phyloP scores from a whole-genome alignment of 2,888 invertebrate species.

The Dynastes tityus region DNA sequence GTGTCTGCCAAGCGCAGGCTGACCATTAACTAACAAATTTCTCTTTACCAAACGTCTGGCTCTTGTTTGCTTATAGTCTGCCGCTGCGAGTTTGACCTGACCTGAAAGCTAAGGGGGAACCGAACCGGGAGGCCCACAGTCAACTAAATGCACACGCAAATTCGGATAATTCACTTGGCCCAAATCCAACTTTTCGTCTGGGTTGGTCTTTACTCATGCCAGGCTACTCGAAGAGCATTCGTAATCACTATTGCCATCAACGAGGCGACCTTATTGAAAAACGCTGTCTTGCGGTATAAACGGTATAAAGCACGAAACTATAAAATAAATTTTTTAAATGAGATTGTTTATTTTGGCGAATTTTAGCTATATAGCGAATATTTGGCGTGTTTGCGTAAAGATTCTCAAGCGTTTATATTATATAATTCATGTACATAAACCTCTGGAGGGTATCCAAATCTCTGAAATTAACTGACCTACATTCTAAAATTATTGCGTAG shows the following conservation, averaged over 20 bases:
- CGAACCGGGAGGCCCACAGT: slow-evolving; percentile 19
- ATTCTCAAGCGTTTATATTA: background rate
- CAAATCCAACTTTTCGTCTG: slow-evolving; percentile 54
- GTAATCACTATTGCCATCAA: slow-evolving; percentile 11
- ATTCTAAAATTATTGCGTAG: background rate
- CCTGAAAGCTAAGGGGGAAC: slow-evolving; percentile 6
- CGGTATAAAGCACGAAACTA: background rate
- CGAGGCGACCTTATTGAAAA: slow-evolving; percentile 2
- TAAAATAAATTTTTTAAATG: background rate
- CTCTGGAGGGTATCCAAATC: slow-evolving; percentile 5
- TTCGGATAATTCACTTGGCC: slow-evolving; percentile 58
- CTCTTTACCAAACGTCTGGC: slow-evolving; percentile 53
- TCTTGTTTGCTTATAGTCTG: slow-evolving; percentile 52
- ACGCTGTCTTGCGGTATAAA: background rate
- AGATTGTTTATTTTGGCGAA: background rate
- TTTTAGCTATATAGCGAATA: background rate
- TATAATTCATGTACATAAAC: background rate
- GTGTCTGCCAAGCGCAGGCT: slow-evolving; percentile 44
- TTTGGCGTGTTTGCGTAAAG: background rate
- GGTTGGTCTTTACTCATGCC: slow-evolving; percentile 23
- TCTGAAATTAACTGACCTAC: background rate
- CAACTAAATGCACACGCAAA: slow-evolving; percentile 53
- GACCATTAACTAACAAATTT: slow-evolving; percentile 50
- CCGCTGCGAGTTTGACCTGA: slow-evolving; percentile 36
- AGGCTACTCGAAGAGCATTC: slow-evolving; percentile 14